Conservation (phyloP, 2,888 invertebrate genomes). For the Ornithoptera priamus region DNA sequence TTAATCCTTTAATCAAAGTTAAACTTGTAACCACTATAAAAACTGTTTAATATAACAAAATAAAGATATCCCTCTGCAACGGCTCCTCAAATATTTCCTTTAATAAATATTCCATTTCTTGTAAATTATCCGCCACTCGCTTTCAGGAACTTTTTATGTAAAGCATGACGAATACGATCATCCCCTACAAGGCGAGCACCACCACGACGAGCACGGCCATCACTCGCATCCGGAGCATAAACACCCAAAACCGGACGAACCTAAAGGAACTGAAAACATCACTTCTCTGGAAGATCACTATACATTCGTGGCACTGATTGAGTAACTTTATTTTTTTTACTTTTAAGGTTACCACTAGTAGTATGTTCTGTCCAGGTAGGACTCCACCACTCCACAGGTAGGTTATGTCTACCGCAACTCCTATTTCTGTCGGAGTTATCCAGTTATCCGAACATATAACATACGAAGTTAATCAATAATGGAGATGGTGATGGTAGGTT, state of each 20-base stretch:
- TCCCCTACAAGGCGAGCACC: neutral
- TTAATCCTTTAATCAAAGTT: too few species aligned
- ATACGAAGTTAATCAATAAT: too few species aligned
- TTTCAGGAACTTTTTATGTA: conserved; percentile 18
- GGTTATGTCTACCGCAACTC: too few species aligned
- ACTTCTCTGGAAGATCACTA: conserved; percentile 34
- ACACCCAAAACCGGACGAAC: neutral
- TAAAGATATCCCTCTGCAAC: neutral
- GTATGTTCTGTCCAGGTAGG: too few species aligned
- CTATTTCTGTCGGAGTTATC: too few species aligned
- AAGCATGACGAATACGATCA: neutral
- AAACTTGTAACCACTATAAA: neutral
- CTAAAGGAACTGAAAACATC: conserved; percentile 2
- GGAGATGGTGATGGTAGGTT: too few species aligned
- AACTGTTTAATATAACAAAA: neutral
- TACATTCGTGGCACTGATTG: conserved; percentile 49
- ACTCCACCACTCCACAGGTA: too few species aligned
- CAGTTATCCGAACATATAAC: too few species aligned
- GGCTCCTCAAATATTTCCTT: neutral
- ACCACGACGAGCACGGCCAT: neutral
- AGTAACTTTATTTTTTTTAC: conserved; percentile 38
- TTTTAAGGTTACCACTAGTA: neutral
- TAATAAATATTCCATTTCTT: neutral
- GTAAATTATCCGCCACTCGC: neutral
- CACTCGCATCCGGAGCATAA: neutral